These are phyloP conservation scores for Oreohelix idahoensis DNA, from an alignment of 1,140 invertebrate genomes.

Conservation along the genomic window DNA sequence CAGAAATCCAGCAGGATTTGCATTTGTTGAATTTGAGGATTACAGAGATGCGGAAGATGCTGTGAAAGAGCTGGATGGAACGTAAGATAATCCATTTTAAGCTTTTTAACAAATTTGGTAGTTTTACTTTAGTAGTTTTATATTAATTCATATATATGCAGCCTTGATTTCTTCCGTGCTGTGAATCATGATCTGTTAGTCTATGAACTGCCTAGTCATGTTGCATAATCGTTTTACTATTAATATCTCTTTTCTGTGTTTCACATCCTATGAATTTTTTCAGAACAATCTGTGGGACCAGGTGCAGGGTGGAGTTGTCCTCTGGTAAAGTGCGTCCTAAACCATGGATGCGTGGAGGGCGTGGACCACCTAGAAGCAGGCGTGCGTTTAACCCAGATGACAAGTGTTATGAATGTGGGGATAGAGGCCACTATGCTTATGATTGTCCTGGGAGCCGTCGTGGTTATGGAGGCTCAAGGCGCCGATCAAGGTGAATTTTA, in stretches of 20 bases:
- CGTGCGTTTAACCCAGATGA: conserved; percentile 82
- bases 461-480: conserved; percentile 23
- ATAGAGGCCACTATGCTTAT: conserved; percentile 90
- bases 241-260: too few species aligned
- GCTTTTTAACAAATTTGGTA: too few species aligned
- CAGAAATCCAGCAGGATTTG: conserved; percentile 87
- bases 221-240: too few species aligned
- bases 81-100: conserved; percentile 51
- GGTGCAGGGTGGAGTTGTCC: conserved; percentile 93
- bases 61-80: conserved; percentile 65
- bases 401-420: conserved; percentile 92
- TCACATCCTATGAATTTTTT: too few species aligned
- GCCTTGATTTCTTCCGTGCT: too few species aligned
- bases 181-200: too few species aligned
- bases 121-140: too few species aligned
- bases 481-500: conserved; percentile 9
- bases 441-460: conserved; percentile 78
- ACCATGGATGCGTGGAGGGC: conserved; percentile 63
- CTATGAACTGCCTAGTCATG: too few species aligned
- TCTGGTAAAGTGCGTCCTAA: conserved; percentile 80
- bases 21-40: conserved; percentile 97
- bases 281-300: conserved; percentile 87
- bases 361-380: conserved; percentile 69
- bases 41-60: conserved; percentile 85
- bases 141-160: too few species aligned